phyloP scores from a whole-genome alignment of 2,888 invertebrate genomes.

The Callosobruchus maculatus region DNA sequence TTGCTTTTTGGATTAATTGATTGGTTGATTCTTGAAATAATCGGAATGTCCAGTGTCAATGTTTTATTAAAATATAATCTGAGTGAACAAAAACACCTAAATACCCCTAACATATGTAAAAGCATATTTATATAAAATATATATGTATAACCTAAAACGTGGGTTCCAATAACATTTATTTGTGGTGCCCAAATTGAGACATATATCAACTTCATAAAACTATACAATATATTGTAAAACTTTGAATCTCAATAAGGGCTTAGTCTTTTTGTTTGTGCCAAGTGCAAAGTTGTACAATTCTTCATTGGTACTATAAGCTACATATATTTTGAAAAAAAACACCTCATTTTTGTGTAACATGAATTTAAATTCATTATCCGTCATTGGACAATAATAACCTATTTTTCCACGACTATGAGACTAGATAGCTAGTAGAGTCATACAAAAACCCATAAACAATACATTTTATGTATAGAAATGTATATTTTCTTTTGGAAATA shows the following conservation, averaged over 20 bases:
- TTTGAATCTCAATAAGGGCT: not conserved
- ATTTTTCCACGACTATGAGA: no score
- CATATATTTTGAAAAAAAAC: not conserved
- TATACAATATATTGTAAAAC: no score
- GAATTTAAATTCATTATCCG: no score
- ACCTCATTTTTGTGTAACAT: no score
- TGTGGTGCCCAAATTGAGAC: not conserved
- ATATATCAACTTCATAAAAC: no score
- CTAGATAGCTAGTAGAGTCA: no score
- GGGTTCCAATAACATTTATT: not conserved
- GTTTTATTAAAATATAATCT: not conserved
- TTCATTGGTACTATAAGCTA: not conserved
- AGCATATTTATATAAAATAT: not conserved
- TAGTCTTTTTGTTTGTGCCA: not conserved
- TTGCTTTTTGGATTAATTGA: no score
- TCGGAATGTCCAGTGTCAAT: not conserved
- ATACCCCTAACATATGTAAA: not conserved
- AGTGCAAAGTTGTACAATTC: not conserved
- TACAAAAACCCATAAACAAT: no score
- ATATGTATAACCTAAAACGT: not conserved
- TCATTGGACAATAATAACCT: no score
- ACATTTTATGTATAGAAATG: no score
- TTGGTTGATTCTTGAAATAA: not conserved
- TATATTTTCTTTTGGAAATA: no score
- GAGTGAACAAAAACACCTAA: not conserved